Percentiles rank a stretch among this genome's conserved stretches.
Evolutionary conservation across 2,113 vertebrate genomes (phyloP).

Genomic region (Pelmatolapia mariae): DNA sequence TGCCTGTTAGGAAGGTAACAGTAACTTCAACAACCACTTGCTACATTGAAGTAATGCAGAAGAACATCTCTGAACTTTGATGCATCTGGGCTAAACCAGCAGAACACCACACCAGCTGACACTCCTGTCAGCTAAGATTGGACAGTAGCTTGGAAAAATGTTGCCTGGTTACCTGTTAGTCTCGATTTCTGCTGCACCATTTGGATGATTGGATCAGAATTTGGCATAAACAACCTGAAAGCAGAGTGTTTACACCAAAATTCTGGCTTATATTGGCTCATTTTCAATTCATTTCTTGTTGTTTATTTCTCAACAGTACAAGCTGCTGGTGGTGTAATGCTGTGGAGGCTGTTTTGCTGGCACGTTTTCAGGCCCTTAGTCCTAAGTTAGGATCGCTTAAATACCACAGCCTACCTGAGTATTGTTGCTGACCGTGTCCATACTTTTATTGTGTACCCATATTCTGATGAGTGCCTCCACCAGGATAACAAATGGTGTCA

Average conservation of each 20-base stretch:
- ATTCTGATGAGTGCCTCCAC: background rate
- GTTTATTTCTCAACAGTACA: background rate
- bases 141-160: background rate
- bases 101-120: background rate
- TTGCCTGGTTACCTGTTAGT: background rate
- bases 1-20: background rate
- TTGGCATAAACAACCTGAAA: background rate
- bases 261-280: background rate
- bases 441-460: background rate
- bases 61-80: background rate
- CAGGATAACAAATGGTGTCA: background rate
- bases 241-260: background rate
- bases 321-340: background rate
- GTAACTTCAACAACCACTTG: background rate
- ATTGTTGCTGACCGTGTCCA: background rate
- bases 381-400: background rate
- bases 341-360: background rate
- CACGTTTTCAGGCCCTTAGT: background rate
- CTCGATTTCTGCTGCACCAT: background rate
- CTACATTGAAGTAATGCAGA: background rate
- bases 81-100: background rate
- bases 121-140: background rate
- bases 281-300: background rate
- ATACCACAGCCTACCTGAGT: background rate
- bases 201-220: background rate